Base-by-base conservation (phyloP, 2,888 invertebrate genomes). In the Drosophila differens region DNA sequence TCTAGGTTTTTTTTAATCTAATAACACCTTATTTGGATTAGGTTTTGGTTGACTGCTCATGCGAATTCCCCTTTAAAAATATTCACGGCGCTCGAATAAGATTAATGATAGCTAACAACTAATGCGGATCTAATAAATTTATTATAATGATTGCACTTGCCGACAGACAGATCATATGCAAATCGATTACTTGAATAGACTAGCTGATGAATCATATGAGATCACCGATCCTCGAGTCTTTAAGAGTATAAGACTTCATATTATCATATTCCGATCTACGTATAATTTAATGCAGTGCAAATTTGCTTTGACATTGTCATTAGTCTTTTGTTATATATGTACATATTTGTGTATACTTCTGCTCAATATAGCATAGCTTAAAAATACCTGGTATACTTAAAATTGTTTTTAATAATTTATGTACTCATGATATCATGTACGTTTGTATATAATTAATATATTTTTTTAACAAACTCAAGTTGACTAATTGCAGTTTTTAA, bases 1-100 rank as follows among this genome's bases (percentile, higher is more conserved):
- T 16, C 7, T 14, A 2, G 9, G 2, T 47, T 9, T 5, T 25
- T 32, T 25, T 32, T 53, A 30, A 7, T n/a, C n/a, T 30, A 55
- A 32, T 49, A 52, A 33, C 33, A 30, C 30, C 35, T 33, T 71
- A 55, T 44, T 63, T 64, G 62, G 65, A 51, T 52, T 37, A 54
- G 41, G 57, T 58, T 63, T 39, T 28, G 63, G 66, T 51, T 52
- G 75, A 79, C 25, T 51, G 75, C 59, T 33, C 64, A 28, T 16
- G 30, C 39, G 41, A 79, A 65, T 61, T 66, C 33, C 69, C 71
- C 32, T 6, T 52, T 14, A 30, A 2, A 30, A 61, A 44, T 33
- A 49, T n/a, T 25, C 32, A 37, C 61, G 74, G 64, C 69, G 54
- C 37, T 52, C 16, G 6, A 4, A 3, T 16, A 30, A 35, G 10